A percentile compares a stretch with the other conserved stretches of the same genome.
phyloP scores from a whole-genome alignment of 2,888 invertebrate species.

The Hipparchia sbordonii region DNA sequence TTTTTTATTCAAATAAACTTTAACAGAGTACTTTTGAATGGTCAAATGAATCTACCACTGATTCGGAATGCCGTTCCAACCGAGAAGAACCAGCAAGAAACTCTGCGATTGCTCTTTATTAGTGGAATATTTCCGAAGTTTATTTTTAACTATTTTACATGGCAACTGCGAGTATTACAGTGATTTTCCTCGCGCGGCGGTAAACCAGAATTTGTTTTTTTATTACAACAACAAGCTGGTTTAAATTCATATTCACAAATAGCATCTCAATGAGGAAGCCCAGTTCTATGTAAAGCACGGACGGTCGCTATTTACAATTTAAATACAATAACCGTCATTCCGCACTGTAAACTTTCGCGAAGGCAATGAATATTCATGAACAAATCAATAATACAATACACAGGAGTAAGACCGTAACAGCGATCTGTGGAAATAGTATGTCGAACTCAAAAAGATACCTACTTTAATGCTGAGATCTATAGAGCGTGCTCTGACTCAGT shows the following conservation, averaged over 20 bases:
- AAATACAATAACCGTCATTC: conserved; percentile 15
- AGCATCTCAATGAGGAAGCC: conserved; percentile 13
- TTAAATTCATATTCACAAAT: conserved; percentile 8
- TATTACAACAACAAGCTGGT: no score
- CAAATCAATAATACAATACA: conserved; percentile 13
- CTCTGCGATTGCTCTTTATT: no score
- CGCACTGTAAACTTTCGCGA: conserved; percentile 16
- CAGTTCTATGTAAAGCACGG: conserved; percentile 10
- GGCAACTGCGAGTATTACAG: neutral
- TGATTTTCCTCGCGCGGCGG: neutral
- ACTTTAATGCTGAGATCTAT: no score
- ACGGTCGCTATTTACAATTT: conserved; percentile 16
- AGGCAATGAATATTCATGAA: conserved; percentile 10
- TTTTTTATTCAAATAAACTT: no score
- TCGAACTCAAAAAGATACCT: neutral
- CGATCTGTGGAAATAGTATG: neutral
- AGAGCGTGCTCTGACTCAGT: no score
- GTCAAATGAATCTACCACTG: no score
- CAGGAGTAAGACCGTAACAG: neutral
- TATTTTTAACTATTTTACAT: neutral
- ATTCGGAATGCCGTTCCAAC: no score
- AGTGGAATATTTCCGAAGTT: neutral
- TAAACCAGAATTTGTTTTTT: neutral
- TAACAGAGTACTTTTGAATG: no score
- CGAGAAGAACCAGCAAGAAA: no score